Base-by-base conservation (phyloP, 2,797 vertebrate genomes). In the Poeciliopsis infans region DNA sequence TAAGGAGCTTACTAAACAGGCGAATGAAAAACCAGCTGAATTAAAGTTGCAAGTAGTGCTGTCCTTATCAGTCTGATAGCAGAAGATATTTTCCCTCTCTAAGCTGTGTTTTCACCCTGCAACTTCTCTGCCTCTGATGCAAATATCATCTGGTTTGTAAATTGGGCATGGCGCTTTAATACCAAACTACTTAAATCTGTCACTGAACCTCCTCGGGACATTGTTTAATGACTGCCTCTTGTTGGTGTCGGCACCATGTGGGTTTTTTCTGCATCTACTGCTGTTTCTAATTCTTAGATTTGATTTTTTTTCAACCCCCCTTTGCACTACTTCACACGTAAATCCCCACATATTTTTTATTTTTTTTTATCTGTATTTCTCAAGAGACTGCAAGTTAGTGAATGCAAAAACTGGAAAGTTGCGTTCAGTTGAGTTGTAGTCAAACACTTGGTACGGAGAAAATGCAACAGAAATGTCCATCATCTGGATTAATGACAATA, bases 111-210 rank as follows among this genome's bases (percentile, higher is more conserved):
- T 88, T 86, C 87, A 87, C 85, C 53, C 70, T 91, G 90, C 85
- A 85, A 85, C 87, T 87, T 83, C 87, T 79, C 82, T 72, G 71
- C 88, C 79, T 86, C 85, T 88, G 90, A 91, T 91, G 93, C 87
- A 92, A 92, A 94, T 88, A 93, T 88, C 81, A 89, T 90, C 85
- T 80, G 87, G 81, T 79, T 90, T 88, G 89, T 91, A 92, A 92
- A 93, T 87, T 90, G 89, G 85, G 80, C 84, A 77, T 64, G 87
- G 87, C 79, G 88, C 47, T 88, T 71, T 91, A 85, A 93, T 88
- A 85, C 78, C 79, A 77, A 90, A 80, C 86, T 86, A 84, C 88
- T 92, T 86, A 83, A 92, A 90, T 86, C 86, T 85, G 91, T 88
- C 88, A 77, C 86, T 78, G 82, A 79, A 89, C 84, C 85, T 93